These are phyloP conservation scores for Euphydryas editha DNA, from an alignment of 2,888 invertebrate species.

Conservation along the genomic window DNA sequence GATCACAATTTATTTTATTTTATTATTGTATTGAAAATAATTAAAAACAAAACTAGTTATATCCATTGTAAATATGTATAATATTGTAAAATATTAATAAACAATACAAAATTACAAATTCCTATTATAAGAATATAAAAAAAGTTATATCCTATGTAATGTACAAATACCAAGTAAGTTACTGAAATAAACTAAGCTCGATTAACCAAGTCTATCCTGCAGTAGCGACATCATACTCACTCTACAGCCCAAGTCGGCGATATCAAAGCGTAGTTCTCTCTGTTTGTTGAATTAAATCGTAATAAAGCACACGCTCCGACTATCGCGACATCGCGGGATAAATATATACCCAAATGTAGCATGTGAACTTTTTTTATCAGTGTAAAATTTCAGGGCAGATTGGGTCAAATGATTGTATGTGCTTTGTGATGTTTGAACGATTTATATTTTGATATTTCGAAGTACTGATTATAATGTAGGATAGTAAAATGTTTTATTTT, in stretches of 20 bases:
- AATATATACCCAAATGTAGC: conserved; percentile 49
- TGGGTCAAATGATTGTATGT: conserved; percentile 39
- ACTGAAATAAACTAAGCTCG: too few species aligned
- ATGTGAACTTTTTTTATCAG: conserved; percentile 54
- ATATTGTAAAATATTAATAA: too few species aligned
- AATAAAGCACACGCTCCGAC: conserved; percentile 68
- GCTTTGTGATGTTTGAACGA: conserved; percentile 31
- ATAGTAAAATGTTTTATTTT: background rate
- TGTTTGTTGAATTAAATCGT: conserved; percentile 79
- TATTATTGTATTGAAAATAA: too few species aligned
- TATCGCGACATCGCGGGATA: conserved; percentile 48
- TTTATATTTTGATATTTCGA: conserved; percentile 13
- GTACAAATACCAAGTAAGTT: background rate
- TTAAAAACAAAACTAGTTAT: too few species aligned
- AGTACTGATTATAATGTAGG: background rate
- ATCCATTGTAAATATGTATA: background rate
- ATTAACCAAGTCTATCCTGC: conserved; percentile 1
- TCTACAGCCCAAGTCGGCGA: conserved; percentile 61
- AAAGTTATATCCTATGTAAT: background rate
- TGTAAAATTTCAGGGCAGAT: conserved; percentile 53
- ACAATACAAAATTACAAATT: too few species aligned
- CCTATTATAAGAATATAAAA: too few species aligned
- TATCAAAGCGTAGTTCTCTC: conserved; percentile 67
- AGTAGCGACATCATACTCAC: conserved; percentile 45
- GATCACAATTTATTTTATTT: too few species aligned